These are phyloP conservation scores for Ailurus styani DNA, from an alignment of 2,113 vertebrate species.

Conservation along the genomic window DNA sequence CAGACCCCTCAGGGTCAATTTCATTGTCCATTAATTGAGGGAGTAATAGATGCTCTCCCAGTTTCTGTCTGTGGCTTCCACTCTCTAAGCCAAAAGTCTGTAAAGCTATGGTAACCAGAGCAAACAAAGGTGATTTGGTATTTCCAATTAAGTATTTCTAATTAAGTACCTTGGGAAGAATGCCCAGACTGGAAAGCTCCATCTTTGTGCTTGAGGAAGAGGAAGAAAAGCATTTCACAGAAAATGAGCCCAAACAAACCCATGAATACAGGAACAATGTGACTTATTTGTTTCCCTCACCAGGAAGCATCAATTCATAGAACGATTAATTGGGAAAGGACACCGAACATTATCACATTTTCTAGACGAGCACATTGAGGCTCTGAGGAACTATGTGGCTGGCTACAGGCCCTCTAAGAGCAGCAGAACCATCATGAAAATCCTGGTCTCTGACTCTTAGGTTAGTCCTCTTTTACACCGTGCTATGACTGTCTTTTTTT, in stretches of 20 bases:
- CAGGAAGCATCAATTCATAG: constrained; percentile 29
- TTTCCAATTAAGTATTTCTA: neutral
- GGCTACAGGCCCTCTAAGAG: fast-evolving
- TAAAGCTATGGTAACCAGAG: neutral
- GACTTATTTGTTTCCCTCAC: neutral
- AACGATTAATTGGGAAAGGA: neutral
- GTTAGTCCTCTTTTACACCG: neutral
- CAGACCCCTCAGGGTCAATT: neutral
- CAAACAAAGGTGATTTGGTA: neutral
- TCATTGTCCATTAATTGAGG: neutral
- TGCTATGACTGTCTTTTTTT: neutral
- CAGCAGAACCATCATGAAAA: neutral
- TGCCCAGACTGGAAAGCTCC: neutral
- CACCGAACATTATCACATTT: neutral
- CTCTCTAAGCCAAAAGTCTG: neutral
- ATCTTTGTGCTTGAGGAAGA: neutral
- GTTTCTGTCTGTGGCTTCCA: neutral
- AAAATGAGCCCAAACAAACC: neutral
- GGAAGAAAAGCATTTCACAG: constrained; percentile 5
- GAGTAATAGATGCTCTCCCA: neutral
- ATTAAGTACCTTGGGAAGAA: neutral
- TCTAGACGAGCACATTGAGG: neutral
- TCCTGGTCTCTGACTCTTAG: neutral
- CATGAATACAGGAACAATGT: neutral
- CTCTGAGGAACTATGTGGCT: neutral